Evolutionary conservation across 2,797 vertebrate species (phyloP).

Genomic region (Ciconia nigra): DNA sequence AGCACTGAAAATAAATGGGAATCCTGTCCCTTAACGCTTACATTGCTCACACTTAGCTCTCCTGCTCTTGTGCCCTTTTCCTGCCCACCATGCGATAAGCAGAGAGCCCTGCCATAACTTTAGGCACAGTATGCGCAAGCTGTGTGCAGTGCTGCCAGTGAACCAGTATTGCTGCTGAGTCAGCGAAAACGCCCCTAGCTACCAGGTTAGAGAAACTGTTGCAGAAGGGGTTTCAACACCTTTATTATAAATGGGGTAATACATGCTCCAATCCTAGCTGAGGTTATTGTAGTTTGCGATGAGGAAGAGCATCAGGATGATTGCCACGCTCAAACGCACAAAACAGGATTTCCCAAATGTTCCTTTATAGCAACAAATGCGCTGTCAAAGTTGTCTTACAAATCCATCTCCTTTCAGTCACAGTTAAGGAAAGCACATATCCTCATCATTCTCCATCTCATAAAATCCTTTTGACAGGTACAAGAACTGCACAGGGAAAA

Average conservation of each 20-base stretch:
- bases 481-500: not conserved
- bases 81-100: not conserved
- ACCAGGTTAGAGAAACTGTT: not conserved
- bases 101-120: not conserved
- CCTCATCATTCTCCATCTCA: not conserved
- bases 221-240: not conserved
- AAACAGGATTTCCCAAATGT: not conserved
- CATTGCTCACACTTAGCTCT: rapidly evolving
- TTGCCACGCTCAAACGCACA: not conserved
- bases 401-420: not conserved
- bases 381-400: not conserved
- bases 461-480: not conserved
- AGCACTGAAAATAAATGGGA: not conserved
- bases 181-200: not conserved
- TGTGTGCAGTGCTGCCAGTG: not conserved
- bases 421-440: not conserved
- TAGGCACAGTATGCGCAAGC: not conserved
- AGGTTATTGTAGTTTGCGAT: not conserved
- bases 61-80: not conserved
- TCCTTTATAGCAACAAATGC: not conserved
- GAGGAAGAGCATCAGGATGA: not conserved
- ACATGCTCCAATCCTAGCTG: not conserved
- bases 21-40: not conserved
- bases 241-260: not conserved
- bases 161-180: not conserved